Percentiles rank a stretch among this genome's conserved stretches.
Conservation (phyloP, 2,797 vertebrate genomes). For the Lacerta viridis region DNA sequence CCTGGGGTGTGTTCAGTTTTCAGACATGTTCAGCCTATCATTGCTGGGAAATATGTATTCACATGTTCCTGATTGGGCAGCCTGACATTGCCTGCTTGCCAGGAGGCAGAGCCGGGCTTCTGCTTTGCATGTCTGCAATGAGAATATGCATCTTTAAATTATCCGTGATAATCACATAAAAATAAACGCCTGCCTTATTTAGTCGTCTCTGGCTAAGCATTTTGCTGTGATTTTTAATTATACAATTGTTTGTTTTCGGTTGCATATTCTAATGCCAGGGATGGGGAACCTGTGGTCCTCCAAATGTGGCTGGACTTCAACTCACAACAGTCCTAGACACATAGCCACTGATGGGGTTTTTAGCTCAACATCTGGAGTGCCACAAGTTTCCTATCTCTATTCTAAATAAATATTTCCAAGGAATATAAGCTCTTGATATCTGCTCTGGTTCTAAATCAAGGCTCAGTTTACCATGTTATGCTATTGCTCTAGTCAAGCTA, state of each 20-base stretch:
- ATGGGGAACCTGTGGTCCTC: no score
- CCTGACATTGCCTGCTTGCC: not conserved
- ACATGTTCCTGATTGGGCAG: not conserved
- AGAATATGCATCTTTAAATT: not conserved
- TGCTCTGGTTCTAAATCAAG: not conserved
- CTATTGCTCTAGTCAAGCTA: not conserved
- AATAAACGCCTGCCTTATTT: not conserved
- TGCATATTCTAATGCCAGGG: not conserved
- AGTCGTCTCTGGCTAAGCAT: not conserved
- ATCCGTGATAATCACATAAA: not conserved
- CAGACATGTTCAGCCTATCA: not conserved
- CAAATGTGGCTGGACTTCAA: no score
- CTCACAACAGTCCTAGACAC: no score
- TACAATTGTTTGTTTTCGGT: not conserved
- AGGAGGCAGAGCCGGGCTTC: not conserved
- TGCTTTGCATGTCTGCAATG: not conserved
- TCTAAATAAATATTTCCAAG: not conserved
- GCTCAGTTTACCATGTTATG: not conserved
- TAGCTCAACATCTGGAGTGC: no score
- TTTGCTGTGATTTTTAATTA: not conserved
- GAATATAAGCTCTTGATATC: not conserved
- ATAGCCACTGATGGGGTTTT: no score
- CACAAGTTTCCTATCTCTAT: no score
- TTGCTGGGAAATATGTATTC: not conserved
- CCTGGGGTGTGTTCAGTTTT: not conserved